Base-by-base conservation (phyloP, 1,140 invertebrate genomes). In the Drosophila bifasciata region DNA sequence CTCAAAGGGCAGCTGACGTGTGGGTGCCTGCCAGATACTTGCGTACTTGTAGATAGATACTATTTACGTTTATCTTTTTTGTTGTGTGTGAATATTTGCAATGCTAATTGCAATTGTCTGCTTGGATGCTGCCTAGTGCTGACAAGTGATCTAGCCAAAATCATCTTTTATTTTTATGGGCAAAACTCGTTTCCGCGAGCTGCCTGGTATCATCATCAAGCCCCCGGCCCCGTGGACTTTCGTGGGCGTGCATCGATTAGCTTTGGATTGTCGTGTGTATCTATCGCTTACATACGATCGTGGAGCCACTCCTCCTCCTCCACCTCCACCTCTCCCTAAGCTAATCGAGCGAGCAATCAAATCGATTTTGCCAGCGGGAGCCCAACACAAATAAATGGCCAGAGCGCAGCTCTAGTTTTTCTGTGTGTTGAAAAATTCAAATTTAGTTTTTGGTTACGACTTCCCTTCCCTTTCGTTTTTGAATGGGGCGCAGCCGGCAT, bases 161-260 rank as follows among this genome's bases (percentile, higher is more conserved):
- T 83, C 79, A 84, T 84, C 79, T 76, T 76, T 76, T 84, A 76
- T 79, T 76, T 79, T 88, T 85, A 85, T 86, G 80, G 72, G 70
- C 63, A 41, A 83, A 84, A 84, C 79, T 63, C 32, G 79, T 84
- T 84, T 85, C 45, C 23, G 72, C 32, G 58, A 40, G 39, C 40
- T 36, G 13, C 57, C 46, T 45, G 36, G 32, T 9, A 58, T 32
- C 17, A 39, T 45, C 21, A 44, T 40, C 19, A 70, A 21, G n/a
- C n/a, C n/a, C n/a, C n/a, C 19, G 19, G 19, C 2, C 45, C 46
- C 48, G 71, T 46, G 59, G 60, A 32, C 55, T 8, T 56, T 71
- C 83, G 83, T 86, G 83, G 83, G 83, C 83, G 83, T 86, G 83
- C 83, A 88, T 86, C 70, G 80, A 88, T 88, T 81, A 88, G 69